Evolutionary conservation across 2,888 invertebrate species (phyloP), one percentile per base, ranked within the genome.

Genomic region (Leucophenga maculata): DNA sequence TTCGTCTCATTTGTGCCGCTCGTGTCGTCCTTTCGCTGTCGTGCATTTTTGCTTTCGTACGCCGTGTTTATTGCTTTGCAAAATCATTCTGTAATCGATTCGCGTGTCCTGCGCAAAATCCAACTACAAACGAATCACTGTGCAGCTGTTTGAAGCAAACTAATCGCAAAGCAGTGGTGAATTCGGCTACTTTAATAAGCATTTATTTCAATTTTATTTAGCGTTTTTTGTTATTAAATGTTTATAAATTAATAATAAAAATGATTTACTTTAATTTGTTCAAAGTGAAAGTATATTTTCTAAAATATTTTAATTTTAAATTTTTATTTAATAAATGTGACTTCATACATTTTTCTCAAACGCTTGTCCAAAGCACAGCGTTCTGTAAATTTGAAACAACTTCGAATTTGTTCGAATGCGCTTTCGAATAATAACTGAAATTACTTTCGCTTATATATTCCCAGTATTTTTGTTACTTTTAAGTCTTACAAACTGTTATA

Each of bases 31-130:
- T 9, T 22, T 55, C 55, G 55, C n/a, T 55, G 8, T 55, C 55
- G 68, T 50, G 68, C 70, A 69, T 66, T 67, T 60, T 32, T 14
- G 16, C 18, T 20, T 22, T 4, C 22, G 62, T 50, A 2, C 4
- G 26, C 22, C 22, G 22, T 62, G 44, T 48, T n/a, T 64, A 44
- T 64, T 39, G 20, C 16, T 64, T 75, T 69, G 31, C 18, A 73
- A 77, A 75, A 74, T 70, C 71, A 72, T 75, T 77, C 71, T 69
- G 69, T 67, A 79, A 85, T 83, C 85, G 80, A 77, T 79, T 85
- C 75, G 71, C 64, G 32, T 48, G 13, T 66, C 80, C 16, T 81
- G 87, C 87, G 87, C 86, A 82, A 85, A 85, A 80, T 85, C 86
- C 71, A 68, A 64, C 48, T 39, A 39, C 39, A 39, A 64, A 31